Percentiles rank a stretch among this genome's conserved stretches.
Evolutionary conservation across 2,797 vertebrate genomes (phyloP).

Genomic region (Setipinna tenuifilis): DNA sequence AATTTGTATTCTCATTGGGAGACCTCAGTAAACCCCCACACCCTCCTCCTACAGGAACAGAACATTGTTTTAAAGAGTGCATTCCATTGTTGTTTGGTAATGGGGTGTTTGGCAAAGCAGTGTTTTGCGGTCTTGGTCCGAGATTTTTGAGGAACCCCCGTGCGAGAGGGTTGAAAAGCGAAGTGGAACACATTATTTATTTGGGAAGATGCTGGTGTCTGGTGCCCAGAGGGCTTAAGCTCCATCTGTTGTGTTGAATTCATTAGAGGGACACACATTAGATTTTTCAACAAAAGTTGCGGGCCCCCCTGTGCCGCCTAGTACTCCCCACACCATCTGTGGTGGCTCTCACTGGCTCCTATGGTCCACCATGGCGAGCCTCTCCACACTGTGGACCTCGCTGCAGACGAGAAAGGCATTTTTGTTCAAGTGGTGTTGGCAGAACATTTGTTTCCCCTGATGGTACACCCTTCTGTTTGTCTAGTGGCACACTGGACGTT

Average conservation of each 20-base stretch:
- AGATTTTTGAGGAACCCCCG: neutral
- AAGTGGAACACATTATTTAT: conserved; percentile 10
- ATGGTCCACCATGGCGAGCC: neutral
- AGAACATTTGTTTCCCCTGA: neutral
- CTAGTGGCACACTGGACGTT: neutral
- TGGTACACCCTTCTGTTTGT: neutral
- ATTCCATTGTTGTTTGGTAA: neutral
- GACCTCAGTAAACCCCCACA: no score
- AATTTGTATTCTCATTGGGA: no score
- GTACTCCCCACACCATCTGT: conserved; percentile 2
- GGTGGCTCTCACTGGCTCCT: neutral
- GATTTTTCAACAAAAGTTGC: conserved; percentile 27
- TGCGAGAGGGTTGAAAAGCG: neutral
- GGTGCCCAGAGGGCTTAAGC: conserved; percentile 6
- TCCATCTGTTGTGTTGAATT: conserved; percentile 13
- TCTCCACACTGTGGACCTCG: neutral
- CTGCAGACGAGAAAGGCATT: neutral
- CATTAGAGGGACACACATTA: conserved; percentile 28
- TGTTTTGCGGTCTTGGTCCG: neutral
- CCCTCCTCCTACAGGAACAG: neutral
- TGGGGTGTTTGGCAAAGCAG: neutral
- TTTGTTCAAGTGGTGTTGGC: conserved; percentile 1
- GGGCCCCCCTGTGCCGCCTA: conserved; percentile 4
- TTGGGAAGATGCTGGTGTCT: conserved; percentile 26
- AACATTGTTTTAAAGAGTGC: neutral